Conservation (phyloP, 2,888 invertebrate genomes). For the Penaeus monodon region DNA sequence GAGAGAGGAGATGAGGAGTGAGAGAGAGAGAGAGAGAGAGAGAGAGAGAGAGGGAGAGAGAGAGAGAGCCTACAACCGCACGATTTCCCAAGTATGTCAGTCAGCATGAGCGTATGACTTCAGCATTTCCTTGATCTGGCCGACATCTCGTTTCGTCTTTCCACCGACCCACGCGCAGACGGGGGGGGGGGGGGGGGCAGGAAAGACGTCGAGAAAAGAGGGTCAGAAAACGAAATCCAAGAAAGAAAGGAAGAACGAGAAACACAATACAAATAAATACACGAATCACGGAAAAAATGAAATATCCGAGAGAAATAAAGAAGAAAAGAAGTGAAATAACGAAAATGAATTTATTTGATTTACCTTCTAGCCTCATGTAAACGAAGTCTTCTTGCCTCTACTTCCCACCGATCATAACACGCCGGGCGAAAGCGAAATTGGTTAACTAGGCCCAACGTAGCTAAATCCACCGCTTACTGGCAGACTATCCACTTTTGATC, state of each 20-base stretch:
- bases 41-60: too few relatives aligned
- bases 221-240: background rate
- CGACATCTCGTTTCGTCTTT: background rate
- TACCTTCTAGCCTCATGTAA: slow-evolving; percentile 60
- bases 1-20: too few relatives aligned
- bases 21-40: too few relatives aligned
- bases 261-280: background rate
- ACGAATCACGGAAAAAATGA: background rate
- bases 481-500: slow-evolving; percentile 27
- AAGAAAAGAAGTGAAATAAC: slow-evolving; percentile 1
- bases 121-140: slow-evolving; percentile 6
- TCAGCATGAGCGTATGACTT: too few relatives aligned
- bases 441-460: background rate
- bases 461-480: background rate
- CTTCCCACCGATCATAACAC: too few relatives aligned
- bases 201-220: background rate
- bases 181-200: background rate
- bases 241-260: background rate
- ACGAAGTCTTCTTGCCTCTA: slow-evolving; percentile 20
- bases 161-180: background rate
- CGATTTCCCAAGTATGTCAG: too few relatives aligned
- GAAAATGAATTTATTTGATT: background rate
- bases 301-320: background rate
- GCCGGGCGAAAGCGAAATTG: background rate
- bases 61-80: too few relatives aligned